Percentiles rank a stretch among this genome's conserved stretches.
phyloP scores from a whole-genome alignment of 1,140 invertebrate genomes.

The Saccostrea cuccullata region DNA sequence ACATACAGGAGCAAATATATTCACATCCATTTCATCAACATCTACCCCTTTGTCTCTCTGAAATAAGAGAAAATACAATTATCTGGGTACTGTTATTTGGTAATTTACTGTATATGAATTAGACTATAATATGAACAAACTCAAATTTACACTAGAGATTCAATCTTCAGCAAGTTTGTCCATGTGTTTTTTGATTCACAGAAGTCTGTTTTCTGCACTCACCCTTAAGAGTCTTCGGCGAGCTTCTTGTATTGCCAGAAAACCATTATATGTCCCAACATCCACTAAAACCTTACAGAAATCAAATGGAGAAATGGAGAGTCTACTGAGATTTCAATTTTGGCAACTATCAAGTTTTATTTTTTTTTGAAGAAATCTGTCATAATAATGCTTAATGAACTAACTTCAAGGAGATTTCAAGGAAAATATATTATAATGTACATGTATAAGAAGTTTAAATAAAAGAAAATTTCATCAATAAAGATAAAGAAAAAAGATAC shows the following conservation, averaged over 20 bases:
- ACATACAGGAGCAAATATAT: slow-evolving; percentile 13
- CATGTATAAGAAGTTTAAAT: no score
- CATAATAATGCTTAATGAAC: no score
- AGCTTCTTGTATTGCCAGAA: background rate
- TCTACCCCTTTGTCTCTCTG: background rate
- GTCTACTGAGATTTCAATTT: no score
- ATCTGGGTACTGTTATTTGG: background rate
- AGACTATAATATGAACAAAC: no score
- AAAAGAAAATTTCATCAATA: no score
- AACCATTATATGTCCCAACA: slow-evolving; percentile 4
- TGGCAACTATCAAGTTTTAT: no score
- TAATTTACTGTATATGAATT: no score
- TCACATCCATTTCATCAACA: slow-evolving; percentile 6
- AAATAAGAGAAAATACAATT: background rate
- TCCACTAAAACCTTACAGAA: background rate
- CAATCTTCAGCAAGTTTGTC: background rate
- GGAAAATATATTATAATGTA: no score
- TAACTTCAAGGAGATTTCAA: no score
- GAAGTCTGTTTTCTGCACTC: background rate
- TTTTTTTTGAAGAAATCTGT: no score
- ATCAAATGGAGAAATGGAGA: background rate
- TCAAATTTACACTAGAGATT: background rate
- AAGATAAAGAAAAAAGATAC: background rate
- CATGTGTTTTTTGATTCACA: background rate
- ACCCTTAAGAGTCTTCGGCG: background rate